Evolutionary conservation across 2,888 invertebrate species (phyloP).

Genomic region (Lithophane socia): DNA sequence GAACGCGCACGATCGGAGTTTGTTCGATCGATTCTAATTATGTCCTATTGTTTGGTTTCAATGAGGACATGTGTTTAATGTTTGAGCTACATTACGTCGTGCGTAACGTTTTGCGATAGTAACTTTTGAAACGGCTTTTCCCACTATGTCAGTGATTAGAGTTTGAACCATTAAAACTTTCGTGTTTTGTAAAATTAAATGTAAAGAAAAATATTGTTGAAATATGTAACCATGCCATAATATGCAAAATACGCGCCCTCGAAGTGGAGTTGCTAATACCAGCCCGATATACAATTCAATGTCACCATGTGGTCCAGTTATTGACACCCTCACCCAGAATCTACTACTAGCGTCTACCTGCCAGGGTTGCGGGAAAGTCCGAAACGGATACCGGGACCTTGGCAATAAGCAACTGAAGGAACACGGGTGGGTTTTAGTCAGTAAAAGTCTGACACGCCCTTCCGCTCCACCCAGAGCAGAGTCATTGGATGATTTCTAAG

Average conservation of each 20-base stretch:
- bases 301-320: neutral
- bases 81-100: neutral
- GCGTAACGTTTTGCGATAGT: neutral
- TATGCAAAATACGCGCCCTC: too few species aligned
- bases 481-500: too few species aligned
- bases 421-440: too few species aligned
- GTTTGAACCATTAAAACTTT: neutral
- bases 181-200: neutral
- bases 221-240: neutral
- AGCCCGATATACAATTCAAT: neutral
- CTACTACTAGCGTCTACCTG: too few species aligned
- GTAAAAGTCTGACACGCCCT: too few species aligned
- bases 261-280: neutral
- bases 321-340: neutral
- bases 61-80: conserved; percentile 8
- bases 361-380: too few species aligned
- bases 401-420: too few species aligned
- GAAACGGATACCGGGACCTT: too few species aligned
- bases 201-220: neutral
- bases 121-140: neutral
- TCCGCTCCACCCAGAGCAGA: too few species aligned
- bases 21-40: conserved; percentile 38
- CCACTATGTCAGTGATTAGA: neutral
- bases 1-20: conserved; percentile 15
- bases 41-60: conserved; percentile 34